Evolutionary conservation across 2,888 invertebrate genomes (phyloP).

Genomic region (Standfussiana lucernea): DNA sequence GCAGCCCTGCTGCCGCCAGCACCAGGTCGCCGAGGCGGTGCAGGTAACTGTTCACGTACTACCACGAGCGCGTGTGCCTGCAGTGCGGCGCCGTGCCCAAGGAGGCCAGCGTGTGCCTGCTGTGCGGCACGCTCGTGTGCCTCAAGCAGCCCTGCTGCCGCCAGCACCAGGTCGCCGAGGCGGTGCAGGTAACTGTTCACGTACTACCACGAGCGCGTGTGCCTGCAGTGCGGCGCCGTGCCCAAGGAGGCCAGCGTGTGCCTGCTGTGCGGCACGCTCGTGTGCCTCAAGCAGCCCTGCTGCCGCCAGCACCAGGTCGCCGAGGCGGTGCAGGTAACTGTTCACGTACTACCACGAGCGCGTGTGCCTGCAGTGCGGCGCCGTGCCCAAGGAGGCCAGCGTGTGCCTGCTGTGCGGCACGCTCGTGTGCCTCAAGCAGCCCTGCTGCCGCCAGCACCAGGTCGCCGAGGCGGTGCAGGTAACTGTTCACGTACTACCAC

Average conservation of each 20-base stretch:
- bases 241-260: conserved; percentile 93
- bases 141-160: conserved; percentile 84
- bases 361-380: conserved; percentile 95
- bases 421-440: conserved; percentile 87
- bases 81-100: conserved; percentile 96
- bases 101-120: conserved; percentile 92
- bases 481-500: conserved; percentile 95
- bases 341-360: conserved; percentile 95
- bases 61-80: conserved; percentile 94
- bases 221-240: conserved; percentile 96
- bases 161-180: conserved; percentile 68
- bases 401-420: conserved; percentile 96
- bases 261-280: conserved; percentile 93
- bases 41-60: conserved; percentile 92
- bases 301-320: conserved; percentile 68
- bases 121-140: conserved; percentile 92
- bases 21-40: conserved; percentile 67
- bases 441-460: conserved; percentile 68
- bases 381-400: conserved; percentile 92
- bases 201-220: conserved; percentile 95
- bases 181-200: conserved; percentile 84
- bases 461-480: conserved; percentile 67
- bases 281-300: conserved; percentile 88
- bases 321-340: conserved; percentile 71
- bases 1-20: conserved; percentile 68